These are phyloP conservation scores for Catharus bicknelli DNA, from an alignment of 2,113 vertebrate genomes.

Conservation along the genomic window DNA sequence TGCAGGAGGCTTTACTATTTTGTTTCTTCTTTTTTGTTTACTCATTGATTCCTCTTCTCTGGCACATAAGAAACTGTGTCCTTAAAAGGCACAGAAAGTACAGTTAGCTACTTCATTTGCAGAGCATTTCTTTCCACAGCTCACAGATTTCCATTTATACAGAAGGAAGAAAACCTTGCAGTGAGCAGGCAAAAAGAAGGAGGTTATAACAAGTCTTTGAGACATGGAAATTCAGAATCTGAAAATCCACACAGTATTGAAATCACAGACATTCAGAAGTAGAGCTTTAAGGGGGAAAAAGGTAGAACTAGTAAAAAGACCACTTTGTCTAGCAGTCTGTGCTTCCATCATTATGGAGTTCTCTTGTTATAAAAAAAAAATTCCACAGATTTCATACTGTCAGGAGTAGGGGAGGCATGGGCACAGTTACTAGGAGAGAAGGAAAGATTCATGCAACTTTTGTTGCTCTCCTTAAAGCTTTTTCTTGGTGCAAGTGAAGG, in stretches of 20 bases:
- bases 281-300: neutral
- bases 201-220: neutral
- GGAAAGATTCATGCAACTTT: neutral
- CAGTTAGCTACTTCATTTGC: neutral
- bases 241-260: neutral
- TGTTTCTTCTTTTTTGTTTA: constrained; percentile 21
- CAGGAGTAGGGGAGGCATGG: neutral
- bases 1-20: neutral
- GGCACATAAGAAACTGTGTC: neutral
- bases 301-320: neutral
- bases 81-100: neutral
- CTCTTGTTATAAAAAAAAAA: neutral
- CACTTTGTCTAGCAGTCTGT: neutral
- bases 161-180: neutral
- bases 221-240: neutral
- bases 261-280: neutral
- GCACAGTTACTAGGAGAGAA: neutral
- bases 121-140: neutral
- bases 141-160: neutral
- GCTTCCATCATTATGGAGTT: neutral
- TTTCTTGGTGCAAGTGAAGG: neutral
- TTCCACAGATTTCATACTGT: neutral
- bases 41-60: neutral
- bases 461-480: neutral
- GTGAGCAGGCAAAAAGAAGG: neutral